Evolutionary conservation across 2,113 vertebrate species (phyloP), one percentile per base, ranked within the genome.

Genomic region (Leptosomus discolor): DNA sequence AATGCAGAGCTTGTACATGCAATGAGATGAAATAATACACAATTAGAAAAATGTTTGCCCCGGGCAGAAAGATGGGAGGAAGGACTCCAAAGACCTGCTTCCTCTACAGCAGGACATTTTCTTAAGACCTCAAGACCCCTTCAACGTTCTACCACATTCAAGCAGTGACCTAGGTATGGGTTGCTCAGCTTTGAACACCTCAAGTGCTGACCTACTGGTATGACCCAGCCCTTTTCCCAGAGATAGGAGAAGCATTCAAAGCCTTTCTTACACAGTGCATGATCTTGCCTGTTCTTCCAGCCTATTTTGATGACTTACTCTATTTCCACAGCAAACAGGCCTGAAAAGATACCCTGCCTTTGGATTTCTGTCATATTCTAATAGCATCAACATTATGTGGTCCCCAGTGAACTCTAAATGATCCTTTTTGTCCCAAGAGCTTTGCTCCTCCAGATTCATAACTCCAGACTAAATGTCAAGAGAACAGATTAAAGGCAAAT

Each of bases 141-240:
- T 34, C 21, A 7, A 8, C 1, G 0, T 2, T 32, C 10, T 6
- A n/a, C 17, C 24, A 26, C 0, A 0, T 41, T 34, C 58, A 45
- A 61, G 6, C 5, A 20, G 22, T 0, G 2, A 36, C 7, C 36
- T 30, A 22, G 26, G 30, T 23, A 8, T 4, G 17, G 14, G 15
- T 4, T 67, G 18, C 41, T 91, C 1, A 0, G 9, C 29, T 84
- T 36, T 58, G 19, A 76, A 12, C 39, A 56, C 12, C 18, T 19
- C 1, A 1, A 23, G 48, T 14, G 15, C 15, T 37, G 22, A 19
- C 24, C 17, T 23, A 3, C 22, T 12, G 34, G 16, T 3, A 57
- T 2, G 29, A 41, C 8, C 24, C 6, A 45, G 13, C 19, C 23
- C 7, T 79, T 85, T 56, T 64, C 24, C 39, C 67, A 68, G 20